Evolutionary conservation across 2,113 vertebrate species (phyloP), one percentile per base, ranked within the genome.

Genomic region (Callopanchax toddi): DNA sequence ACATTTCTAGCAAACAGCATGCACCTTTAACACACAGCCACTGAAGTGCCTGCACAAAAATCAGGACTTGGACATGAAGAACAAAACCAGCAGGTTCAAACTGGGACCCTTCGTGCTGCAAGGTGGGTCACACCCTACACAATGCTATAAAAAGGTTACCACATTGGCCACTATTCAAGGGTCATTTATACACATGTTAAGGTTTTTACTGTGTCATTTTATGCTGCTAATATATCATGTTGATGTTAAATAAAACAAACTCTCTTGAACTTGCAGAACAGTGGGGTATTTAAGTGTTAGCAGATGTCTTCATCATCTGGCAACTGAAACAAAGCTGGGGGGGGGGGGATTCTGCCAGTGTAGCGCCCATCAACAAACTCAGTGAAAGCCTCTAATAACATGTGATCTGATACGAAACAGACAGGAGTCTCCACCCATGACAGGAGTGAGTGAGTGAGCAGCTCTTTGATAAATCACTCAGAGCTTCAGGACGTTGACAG

Each of bases 311-410:
- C 11, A 69, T 75, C 76, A 56, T 78, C 52, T 60, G 61, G 73
- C 1, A 1, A 50, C 25, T 13, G 6, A 60, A 49, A 40, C 51
- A 74, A 69, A 74, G 57, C 76, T 29, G 23, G 83, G 23, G 83
- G 29, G 44, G 60, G 42, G 36, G 64, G 62, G 45, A 50, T 56
- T 37, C 51, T 68, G 5, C 60, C 60, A 67, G 62, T 42, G 48
- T 34, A 79, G 45, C 67, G 40, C 40, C 58, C 42, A 63, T 79
- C 56, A 66, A 64, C 71, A 71, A 63, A 63, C 40, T 45, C 78
- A 57, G 37, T 18, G 55, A 60, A 76, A 61, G 48, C 76, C 82
- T 86, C 65, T 86, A 86, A 83, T 86, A 79, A 86, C 26, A 69
- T 69, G 74, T 52, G 71, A 76, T 68, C 29, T 60, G 43, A 81